Base-by-base conservation (phyloP, 2,797 vertebrate species). In the Cichlasoma orientale region DNA sequence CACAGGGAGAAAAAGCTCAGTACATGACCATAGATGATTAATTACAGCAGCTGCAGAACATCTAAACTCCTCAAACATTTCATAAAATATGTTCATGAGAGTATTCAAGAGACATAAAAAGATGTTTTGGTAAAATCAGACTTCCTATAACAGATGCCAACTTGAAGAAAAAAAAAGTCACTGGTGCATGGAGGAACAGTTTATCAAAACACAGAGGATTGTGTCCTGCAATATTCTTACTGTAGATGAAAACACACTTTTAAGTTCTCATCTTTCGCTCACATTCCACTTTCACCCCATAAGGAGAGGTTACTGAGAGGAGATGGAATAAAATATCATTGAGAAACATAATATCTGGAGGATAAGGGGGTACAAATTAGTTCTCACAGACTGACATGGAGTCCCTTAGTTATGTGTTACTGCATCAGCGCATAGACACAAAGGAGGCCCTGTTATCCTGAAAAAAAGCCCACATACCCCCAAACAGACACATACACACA, bases 311-410 rank as follows among this genome's bases (percentile, higher is more conserved):
- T 69, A 74, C 52, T 5, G 33, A 58, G 54, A 8, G 10, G 23
- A 82, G 73, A 31, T 5, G 11, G 63, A 78, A 89, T 79, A 88
- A 78, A 88, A 90, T 90, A 89, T 80, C 80, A 86, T 31, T 41
- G 69, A 59, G 88, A 90, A 89, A 93, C 88, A 77, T 68, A 83
- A 91, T 92, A 93, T 83, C 74, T 75, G 61, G 38, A 82, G 82
- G 88, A 91, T 88, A 90, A 91, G 79, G 50, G 75, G 68, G 83
- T 88, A 92, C 92, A 94, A 94, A 93, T 94, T 80, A 91, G 87
- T 93, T 93, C 89, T 92, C 92, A 93, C 89, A 90, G 88, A 90
- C 86, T 84, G 91, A 94, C 88, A 93, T 85, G 86, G 76, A 87
- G 72, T 59, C 79, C 59, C 68, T 55, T 27, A 57, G 41, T 41